These are phyloP conservation scores for Mugil cephalus DNA, from an alignment of 2,113 vertebrate species.

Conservation along the genomic window DNA sequence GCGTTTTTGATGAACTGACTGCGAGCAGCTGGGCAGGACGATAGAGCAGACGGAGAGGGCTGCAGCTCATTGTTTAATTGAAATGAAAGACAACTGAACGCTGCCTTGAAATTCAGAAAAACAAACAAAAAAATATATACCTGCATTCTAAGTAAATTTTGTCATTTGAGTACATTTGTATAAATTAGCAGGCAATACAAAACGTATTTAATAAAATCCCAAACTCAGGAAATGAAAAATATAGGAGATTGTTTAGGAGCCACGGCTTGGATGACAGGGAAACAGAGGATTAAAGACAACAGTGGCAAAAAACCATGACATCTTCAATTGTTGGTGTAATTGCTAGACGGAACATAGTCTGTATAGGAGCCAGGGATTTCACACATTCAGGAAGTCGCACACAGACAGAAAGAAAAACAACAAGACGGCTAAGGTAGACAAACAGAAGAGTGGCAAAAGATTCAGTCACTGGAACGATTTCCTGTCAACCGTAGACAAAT, in stretches of 20 bases:
- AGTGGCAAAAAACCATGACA: constrained; percentile 34
- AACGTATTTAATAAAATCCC: not conserved
- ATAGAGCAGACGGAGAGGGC: constrained; percentile 48
- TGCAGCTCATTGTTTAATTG: constrained; percentile 33
- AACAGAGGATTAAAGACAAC: constrained; percentile 61
- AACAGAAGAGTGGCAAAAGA: not conserved
- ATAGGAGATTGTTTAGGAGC: constrained; percentile 34
- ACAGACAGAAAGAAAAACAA: not conserved
- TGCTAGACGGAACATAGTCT: constrained; percentile 3
- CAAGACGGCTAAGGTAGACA: not conserved
- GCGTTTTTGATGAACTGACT: constrained; percentile 50
- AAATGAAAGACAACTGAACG: constrained; percentile 34
- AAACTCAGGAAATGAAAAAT: constrained; percentile 32
- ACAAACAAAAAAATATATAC: constrained; percentile 23
- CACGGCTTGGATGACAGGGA: constrained; percentile 22
- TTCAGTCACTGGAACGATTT: not conserved
- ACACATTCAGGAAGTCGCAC: not conserved
- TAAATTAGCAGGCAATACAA: not conserved
- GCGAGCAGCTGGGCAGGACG: constrained; percentile 51
- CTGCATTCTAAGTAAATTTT: not conserved
- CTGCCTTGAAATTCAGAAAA: constrained; percentile 13
- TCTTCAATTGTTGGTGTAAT: constrained; percentile 57
- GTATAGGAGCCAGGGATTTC: not conserved
- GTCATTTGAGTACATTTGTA: constrained; percentile 12
- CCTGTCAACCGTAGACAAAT: not conserved